These are phyloP conservation scores for Pleuronectes platessa DNA, from an alignment of 2,113 vertebrate genomes.

Conservation along the genomic window DNA sequence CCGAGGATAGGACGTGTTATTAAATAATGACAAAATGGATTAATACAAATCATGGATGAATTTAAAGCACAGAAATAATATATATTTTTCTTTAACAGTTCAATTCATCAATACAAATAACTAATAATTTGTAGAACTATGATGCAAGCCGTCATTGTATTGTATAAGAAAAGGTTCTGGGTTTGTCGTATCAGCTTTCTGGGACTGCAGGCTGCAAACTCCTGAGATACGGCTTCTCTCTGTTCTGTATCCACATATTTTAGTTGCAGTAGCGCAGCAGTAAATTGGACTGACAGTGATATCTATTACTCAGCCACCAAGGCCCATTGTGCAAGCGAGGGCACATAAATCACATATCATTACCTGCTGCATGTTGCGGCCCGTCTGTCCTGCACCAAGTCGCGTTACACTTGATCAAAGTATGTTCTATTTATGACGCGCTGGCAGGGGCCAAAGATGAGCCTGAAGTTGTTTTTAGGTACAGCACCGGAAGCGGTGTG, in stretches of 20 bases:
- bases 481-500: conserved; percentile 36
- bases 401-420: conserved; percentile 47
- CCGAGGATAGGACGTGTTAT: background rate
- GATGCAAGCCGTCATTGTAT: background rate
- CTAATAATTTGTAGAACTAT: background rate
- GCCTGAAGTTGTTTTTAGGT: conserved; percentile 32
- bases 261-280: conserved; percentile 25
- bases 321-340: conserved; percentile 46
- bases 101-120: background rate
- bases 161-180: background rate
- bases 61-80: too few species aligned
- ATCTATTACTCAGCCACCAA: conserved; percentile 54
- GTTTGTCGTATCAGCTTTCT: background rate
- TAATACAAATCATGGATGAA: background rate
- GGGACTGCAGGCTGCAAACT: background rate
- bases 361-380: conserved; percentile 46
- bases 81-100: background rate
- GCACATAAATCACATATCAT: conserved; percentile 58
- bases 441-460: conserved; percentile 30
- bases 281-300: conserved; percentile 57
- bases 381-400: conserved; percentile 21
- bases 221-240: conserved; percentile 15
- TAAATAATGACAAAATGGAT: background rate
- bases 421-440: conserved; percentile 43
- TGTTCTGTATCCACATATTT: conserved; percentile 25